Conservation (phyloP, 2,113 vertebrate genomes). For the Chaetorhynchus papuensis region DNA sequence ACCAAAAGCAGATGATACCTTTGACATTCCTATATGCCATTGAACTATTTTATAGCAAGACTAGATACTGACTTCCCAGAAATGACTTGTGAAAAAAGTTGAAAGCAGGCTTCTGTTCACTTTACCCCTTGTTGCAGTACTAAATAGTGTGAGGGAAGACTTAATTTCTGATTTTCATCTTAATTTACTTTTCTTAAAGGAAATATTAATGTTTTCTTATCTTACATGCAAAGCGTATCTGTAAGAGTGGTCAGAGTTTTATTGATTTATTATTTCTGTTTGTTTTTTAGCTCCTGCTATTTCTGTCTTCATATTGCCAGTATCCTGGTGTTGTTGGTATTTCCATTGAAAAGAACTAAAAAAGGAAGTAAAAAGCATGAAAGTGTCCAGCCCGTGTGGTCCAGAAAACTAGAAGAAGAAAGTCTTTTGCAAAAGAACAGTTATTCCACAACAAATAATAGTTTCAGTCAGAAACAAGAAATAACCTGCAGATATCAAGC, state of each 20-base stretch:
- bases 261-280: neutral
- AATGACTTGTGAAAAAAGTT: neutral
- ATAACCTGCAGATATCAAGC: constrained; percentile 75
- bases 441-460: constrained; percentile 79
- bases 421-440: constrained; percentile 70
- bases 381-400: constrained; percentile 10
- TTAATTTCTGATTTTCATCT: neutral
- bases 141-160: neutral
- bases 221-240: neutral
- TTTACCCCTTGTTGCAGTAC: neutral
- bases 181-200: neutral
- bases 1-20: neutral
- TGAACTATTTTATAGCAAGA: neutral
- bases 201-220: neutral
- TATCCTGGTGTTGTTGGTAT: constrained; percentile 79
- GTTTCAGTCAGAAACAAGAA: constrained; percentile 85
- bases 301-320: constrained; percentile 86
- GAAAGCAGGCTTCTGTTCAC: neutral
- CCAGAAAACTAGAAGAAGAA: constrained; percentile 60
- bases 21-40: neutral
- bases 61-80: neutral
- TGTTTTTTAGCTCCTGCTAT: constrained; percentile 86
- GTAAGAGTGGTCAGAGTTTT: neutral
- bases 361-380: constrained; percentile 72
- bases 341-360: constrained; percentile 82